phyloP scores from a whole-genome alignment of 2,113 vertebrate species.

The Nansenia antarctica region DNA sequence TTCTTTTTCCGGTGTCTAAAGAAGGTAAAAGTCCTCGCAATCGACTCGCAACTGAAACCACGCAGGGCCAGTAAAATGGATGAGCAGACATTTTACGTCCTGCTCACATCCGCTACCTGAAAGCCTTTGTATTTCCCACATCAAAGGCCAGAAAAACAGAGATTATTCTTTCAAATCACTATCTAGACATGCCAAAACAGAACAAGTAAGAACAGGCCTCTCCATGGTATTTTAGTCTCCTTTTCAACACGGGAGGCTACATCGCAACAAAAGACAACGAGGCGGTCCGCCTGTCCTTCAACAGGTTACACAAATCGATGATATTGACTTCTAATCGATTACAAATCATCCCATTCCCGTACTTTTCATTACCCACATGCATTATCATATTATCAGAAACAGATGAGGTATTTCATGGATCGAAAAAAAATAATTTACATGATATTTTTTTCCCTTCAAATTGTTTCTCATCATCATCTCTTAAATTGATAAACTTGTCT shows the following conservation, averaged over 20 bases:
- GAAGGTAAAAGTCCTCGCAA: conserved; percentile 16
- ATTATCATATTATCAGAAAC: not conserved
- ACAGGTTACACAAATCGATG: conserved; percentile 45
- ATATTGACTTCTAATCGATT: too few species aligned
- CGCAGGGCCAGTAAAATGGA: conserved; percentile 35
- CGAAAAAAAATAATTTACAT: not conserved
- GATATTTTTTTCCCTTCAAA: not conserved
- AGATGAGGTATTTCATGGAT: not conserved
- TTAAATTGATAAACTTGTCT: not conserved
- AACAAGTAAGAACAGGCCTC: conserved; percentile 47
- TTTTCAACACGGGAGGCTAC: conserved; percentile 12
- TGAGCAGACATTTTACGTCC: conserved; percentile 68
- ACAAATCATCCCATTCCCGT: not conserved
- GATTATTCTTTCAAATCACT: conserved; percentile 30
- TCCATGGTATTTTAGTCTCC: conserved; percentile 2
- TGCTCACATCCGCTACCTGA: conserved; percentile 17
- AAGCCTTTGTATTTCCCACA: conserved; percentile 21
- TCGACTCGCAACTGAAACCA: conserved; percentile 29
- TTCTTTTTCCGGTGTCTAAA: conserved; percentile 18
- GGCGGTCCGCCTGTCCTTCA: conserved; percentile 30
- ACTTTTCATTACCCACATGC: too few species aligned
- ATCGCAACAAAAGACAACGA: conserved; percentile 7
- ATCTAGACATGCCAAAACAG: conserved; percentile 32
- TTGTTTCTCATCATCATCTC: not conserved
- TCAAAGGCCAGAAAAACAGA: conserved; percentile 26